These are phyloP conservation scores for Orycteropus afer DNA, from an alignment of 2,113 vertebrate genomes.

Conservation along the genomic window DNA sequence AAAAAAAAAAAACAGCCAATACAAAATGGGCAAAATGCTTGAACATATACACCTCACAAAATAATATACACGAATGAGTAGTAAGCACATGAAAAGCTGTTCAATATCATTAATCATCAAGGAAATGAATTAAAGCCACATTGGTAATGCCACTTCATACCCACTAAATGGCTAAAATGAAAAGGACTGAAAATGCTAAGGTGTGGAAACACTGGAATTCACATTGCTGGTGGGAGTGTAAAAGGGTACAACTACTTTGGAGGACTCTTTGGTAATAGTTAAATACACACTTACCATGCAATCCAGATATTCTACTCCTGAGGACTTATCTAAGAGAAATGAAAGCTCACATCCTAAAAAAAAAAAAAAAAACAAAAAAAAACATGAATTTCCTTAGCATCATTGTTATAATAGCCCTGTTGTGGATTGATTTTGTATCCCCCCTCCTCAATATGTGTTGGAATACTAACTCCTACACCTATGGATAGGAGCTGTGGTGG, in stretches of 20 bases:
- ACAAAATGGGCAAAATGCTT: too few species aligned
- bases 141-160: not conserved
- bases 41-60: not conserved
- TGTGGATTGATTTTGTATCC: too few species aligned
- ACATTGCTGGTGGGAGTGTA: not conserved
- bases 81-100: not conserved
- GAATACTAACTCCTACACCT: too few species aligned
- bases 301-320: too few species aligned
- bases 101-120: too few species aligned
- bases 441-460: too few species aligned
- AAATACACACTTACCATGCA: too few species aligned
- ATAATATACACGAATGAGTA: not conserved
- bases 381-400: not conserved
- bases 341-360: not conserved
- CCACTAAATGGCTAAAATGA: not conserved
- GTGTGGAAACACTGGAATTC: not conserved
- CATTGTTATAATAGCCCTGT: not conserved
- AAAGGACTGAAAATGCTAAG: conserved; percentile 8
- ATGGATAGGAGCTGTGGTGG: too few species aligned
- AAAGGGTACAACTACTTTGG: too few species aligned
- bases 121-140: not conserved
- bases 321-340: conserved; percentile 1
- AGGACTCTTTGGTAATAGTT: too few species aligned
- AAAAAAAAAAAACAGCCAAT: too few species aligned
- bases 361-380: too few species aligned